Base-by-base conservation (phyloP, 2,113 vertebrate genomes). In the Rhea pennata region DNA sequence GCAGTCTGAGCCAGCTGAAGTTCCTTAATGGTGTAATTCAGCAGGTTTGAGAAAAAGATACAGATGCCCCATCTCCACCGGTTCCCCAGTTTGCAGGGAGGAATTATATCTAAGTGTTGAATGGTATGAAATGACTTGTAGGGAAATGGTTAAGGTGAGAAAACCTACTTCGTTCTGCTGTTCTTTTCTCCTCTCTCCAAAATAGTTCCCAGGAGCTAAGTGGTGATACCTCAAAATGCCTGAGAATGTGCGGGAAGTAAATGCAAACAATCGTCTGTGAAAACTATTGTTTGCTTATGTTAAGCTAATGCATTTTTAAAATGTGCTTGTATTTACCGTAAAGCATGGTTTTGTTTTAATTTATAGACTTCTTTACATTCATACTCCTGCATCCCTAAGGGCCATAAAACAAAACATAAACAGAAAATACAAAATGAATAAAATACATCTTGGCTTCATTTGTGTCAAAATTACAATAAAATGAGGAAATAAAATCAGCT, bases 391-490 rank as follows among this genome's bases (percentile, higher is more conserved):
- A 93, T 96, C 73, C 94, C 73, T 82, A 46, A 93, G 84, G 95
- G 56, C 88, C 90, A 97, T 97, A 97, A 97, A 72, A 26, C 24
- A 97, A 85, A 76, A n/a, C 51, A 94, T 87, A 96, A 97, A 93
- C 73, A 94, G 67, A 93, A 96, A 90, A 66, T 66, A 95, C 48
- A 93, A 97, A 95, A 80, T 29, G 17, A 90, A 80, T 71, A 59
- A 85, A 95, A 97, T 97, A 94, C 59, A 90, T 98, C 87, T 97
- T 95, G 71, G 53, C 86, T 97, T 96, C 89, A 97, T 97, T 97
- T 97, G 84, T 92, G 97, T 97, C 96, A 97, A 96, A 97, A 96
- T 80, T 89, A 83, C 91, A 97, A 85, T 97, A 95, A 97, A 97
- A 89, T 54, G 58, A 90, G 93, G 77, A 97, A 96, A 97, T 96